Evolutionary conservation across 2,113 vertebrate species (phyloP).

Genomic region (Haplotaxodon microlepis): DNA sequence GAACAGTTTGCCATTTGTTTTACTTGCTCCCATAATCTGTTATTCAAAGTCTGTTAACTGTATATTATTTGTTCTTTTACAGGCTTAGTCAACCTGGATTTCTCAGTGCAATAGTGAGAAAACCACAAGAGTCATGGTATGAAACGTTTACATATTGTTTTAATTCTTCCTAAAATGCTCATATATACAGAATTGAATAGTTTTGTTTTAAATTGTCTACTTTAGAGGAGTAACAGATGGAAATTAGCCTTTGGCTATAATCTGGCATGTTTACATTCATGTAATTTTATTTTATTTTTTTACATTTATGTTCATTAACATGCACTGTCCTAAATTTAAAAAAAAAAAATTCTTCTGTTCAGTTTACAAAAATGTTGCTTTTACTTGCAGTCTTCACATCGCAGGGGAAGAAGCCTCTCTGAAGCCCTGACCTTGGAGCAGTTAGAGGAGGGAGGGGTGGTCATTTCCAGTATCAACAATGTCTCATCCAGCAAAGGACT

Average conservation of each 20-base stretch:
- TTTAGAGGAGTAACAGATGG: background rate
- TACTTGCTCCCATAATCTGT: background rate
- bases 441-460: slow-evolving; percentile 31
- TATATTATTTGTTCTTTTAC: background rate
- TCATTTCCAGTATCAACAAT: slow-evolving; percentile 34
- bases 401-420: slow-evolving; percentile 60
- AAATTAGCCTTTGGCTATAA: no score
- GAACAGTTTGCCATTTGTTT: background rate
- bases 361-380: background rate
- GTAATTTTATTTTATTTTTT: no score
- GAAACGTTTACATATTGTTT: background rate
- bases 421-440: slow-evolving; percentile 60
- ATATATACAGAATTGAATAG: background rate
- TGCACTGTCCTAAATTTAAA: no score
- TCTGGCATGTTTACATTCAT: no score
- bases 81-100: background rate
- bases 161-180: background rate
- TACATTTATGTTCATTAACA: no score
- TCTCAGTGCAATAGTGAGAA: background rate
- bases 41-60: background rate
- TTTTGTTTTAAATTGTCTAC: background rate
- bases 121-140: slow-evolving; percentile 33
- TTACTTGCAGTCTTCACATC: slow-evolving; percentile 36
- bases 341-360: background rate
- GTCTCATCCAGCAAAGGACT: slow-evolving; percentile 6